A percentile compares a stretch with the other conserved stretches of the same genome.
These are phyloP conservation scores for Drosophila kambysellisi DNA, from an alignment of 2,888 invertebrate species.

Conservation along the genomic window DNA sequence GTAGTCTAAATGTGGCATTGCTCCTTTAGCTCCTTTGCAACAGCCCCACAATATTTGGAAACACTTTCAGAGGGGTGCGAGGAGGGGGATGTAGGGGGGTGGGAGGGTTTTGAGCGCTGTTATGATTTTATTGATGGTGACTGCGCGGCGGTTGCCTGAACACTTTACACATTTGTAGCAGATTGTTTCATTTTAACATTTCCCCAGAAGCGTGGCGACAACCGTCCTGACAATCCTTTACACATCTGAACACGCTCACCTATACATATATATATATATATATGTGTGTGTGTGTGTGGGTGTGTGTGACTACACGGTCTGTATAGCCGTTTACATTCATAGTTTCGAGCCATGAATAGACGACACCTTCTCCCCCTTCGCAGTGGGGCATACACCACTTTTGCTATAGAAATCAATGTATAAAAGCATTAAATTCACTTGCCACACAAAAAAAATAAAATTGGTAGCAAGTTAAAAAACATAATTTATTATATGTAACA, in stretches of 20 bases:
- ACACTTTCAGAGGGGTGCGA: slow-evolving; percentile 44
- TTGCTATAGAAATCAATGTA: slow-evolving; percentile 58
- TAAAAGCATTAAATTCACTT: slow-evolving; percentile 61
- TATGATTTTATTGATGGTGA: slow-evolving; percentile 64
- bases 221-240: slow-evolving; percentile 70
- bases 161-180: slow-evolving; percentile 78
- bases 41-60: slow-evolving; percentile 55
- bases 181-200: slow-evolving; percentile 72
- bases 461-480: slow-evolving; percentile 53
- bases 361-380: not conserved
- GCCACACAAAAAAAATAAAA: slow-evolving; percentile 40
- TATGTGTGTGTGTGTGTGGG: not conserved
- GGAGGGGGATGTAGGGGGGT: slow-evolving; percentile 7
- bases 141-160: slow-evolving; percentile 56
- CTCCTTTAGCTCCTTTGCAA: slow-evolving; percentile 35
- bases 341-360: slow-evolving; percentile 26
- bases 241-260: slow-evolving; percentile 56
- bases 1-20: slow-evolving; percentile 30
- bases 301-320: slow-evolving; percentile 15
- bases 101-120: slow-evolving; percentile 49
- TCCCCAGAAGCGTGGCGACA: slow-evolving; percentile 70
- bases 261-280: not conserved
- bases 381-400: slow-evolving; percentile 12
- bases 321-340: slow-evolving; percentile 7
- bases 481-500: slow-evolving; percentile 79